Conservation (phyloP, 1,140 invertebrate species). For the Drosophila aff. region DNA sequence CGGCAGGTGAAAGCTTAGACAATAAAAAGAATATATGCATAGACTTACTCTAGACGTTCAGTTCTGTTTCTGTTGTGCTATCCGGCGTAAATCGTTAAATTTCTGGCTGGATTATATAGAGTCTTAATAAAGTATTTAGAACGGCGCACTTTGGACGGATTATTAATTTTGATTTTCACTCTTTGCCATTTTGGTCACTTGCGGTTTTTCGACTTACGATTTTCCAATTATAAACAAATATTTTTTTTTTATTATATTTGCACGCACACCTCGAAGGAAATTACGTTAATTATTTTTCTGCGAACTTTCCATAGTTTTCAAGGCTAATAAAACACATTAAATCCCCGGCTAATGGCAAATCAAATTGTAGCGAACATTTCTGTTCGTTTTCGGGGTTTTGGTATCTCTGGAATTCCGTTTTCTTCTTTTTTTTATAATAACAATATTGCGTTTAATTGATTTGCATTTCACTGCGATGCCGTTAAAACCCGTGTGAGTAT, state of each 20-base stretch:
- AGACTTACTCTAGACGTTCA: constrained; percentile 62
- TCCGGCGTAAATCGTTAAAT: constrained; percentile 29
- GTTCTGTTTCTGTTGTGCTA: constrained; percentile 38
- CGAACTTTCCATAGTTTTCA: constrained; percentile 72
- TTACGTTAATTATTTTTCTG: constrained; percentile 44
- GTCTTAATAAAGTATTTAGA: constrained; percentile 41
- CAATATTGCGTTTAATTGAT: constrained; percentile 58
- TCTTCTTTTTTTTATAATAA: constrained; percentile 30
- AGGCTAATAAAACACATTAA: constrained; percentile 65
- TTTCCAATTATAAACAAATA: constrained; percentile 13
- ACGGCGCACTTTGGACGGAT: constrained; percentile 44
- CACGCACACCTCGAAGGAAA: constrained; percentile 37
- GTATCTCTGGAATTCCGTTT: background rate
- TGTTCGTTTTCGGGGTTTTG: constrained; percentile 28
- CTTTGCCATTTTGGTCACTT: constrained; percentile 58
- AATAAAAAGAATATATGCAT: constrained; percentile 14
- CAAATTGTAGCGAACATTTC: constrained; percentile 50
- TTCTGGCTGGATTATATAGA: background rate
- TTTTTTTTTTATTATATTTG: constrained; percentile 14
- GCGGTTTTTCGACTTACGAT: constrained; percentile 22
- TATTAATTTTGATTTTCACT: constrained; percentile 69
- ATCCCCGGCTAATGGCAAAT: constrained; percentile 54
- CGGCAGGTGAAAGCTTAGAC: constrained; percentile 30
- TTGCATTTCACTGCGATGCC: constrained; percentile 61
- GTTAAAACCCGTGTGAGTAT: constrained; percentile 43